phyloP scores from a whole-genome alignment of 2,888 invertebrate species.

The Ectemnius continuus region DNA sequence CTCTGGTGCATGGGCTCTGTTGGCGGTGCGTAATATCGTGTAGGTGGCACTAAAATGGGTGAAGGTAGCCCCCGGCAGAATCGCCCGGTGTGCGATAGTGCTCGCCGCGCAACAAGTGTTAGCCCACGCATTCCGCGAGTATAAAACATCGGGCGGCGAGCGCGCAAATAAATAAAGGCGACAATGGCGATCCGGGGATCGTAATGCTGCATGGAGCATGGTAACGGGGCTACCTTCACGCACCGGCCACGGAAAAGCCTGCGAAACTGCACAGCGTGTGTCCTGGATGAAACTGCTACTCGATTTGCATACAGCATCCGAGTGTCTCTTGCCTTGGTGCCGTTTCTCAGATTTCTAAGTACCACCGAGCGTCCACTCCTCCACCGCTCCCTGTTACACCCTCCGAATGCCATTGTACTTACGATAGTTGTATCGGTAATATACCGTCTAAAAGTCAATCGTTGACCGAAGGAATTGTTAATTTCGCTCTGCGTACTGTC shows the following conservation, averaged over 20 bases:
- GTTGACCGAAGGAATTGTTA: too few relatives aligned
- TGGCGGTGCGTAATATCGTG: slow-evolving; percentile 58
- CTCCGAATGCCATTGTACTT: too few relatives aligned
- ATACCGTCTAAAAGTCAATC: too few relatives aligned
- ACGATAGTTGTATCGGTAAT: too few relatives aligned
- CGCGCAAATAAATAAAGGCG: slow-evolving; percentile 63
- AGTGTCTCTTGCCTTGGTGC: slow-evolving; percentile 40
- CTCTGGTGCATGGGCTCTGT: slow-evolving; percentile 25
- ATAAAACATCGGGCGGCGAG: slow-evolving; percentile 53
- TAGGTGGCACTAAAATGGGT: slow-evolving; percentile 74
- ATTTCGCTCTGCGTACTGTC: too few relatives aligned
- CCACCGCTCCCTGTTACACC: slow-evolving; percentile 16
- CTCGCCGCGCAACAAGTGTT: slow-evolving; percentile 70
- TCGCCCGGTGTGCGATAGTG: slow-evolving; percentile 49
- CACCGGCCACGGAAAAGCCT: background rate
- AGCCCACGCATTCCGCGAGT: slow-evolving; percentile 66
- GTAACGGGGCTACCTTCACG: background rate
- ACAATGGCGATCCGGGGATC: slow-evolving; percentile 47
- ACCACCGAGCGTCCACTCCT: slow-evolving; percentile 18
- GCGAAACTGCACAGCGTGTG: slow-evolving; percentile 12
- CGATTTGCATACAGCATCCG: slow-evolving; percentile 28
- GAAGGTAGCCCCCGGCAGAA: slow-evolving; percentile 71
- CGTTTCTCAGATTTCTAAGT: slow-evolving; percentile 47
- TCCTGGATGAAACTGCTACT: slow-evolving; percentile 13
- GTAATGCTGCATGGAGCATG: slow-evolving; percentile 16